Percentiles rank a stretch among this genome's conserved stretches.
These are phyloP conservation scores for Euplagia quadripunctaria DNA, from an alignment of 2,888 invertebrate species.

Conservation along the genomic window DNA sequence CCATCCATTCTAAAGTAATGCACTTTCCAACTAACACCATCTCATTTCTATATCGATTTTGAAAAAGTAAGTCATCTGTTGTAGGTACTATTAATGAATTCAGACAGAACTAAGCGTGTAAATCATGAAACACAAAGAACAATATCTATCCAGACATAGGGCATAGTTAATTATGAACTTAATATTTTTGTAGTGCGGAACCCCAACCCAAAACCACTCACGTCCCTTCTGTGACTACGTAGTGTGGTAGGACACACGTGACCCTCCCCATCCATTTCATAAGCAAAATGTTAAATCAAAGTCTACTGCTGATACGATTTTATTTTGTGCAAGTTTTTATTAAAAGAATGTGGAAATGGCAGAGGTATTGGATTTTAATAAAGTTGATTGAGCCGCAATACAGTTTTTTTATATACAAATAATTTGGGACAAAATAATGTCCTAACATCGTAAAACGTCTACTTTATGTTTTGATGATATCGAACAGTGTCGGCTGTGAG, in stretches of 20 bases:
- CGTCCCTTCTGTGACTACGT: constrained; percentile 17
- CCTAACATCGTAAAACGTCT: neutral
- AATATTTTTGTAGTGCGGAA: constrained; percentile 7
- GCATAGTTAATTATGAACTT: neutral
- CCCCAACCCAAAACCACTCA: constrained; percentile 22
- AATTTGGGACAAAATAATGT: neutral
- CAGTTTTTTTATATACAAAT: too few species aligned
- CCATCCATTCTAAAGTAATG: neutral
- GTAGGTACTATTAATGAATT: too few species aligned
- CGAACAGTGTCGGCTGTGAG: too few species aligned
- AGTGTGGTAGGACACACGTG: constrained; percentile 39
- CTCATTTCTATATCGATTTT: too few species aligned
- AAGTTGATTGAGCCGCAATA: neutral
- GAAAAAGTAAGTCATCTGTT: too few species aligned
- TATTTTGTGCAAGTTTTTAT: constrained; percentile 23
- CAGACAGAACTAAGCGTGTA: too few species aligned
- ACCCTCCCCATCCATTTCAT: constrained; percentile 38
- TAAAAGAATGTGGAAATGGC: neutral
- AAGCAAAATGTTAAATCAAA: constrained; percentile 37
- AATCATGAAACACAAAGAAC: neutral
- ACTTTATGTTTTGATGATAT: too few species aligned
- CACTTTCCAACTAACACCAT: too few species aligned
- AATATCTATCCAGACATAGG: neutral
- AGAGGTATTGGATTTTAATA: neutral
- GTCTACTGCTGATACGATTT: constrained; percentile 25